A percentile compares a stretch with the other conserved stretches of the same genome.
These are phyloP conservation scores for Paragorgia papillata DNA, from an alignment of 92 coral and sea anemone genomes.

Conservation along the genomic window DNA sequence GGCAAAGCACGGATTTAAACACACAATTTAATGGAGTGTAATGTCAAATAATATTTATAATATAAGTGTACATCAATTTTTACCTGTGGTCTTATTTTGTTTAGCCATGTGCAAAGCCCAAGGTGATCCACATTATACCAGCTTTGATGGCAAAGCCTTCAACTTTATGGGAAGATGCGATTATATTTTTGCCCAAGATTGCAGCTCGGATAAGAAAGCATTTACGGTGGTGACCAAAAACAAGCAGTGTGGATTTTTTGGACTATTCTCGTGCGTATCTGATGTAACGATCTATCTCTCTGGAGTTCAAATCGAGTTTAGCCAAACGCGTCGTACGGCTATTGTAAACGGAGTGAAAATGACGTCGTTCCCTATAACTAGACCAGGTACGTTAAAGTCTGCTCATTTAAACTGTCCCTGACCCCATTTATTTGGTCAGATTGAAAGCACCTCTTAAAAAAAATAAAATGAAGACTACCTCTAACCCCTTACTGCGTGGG, in stretches of 20 bases:
- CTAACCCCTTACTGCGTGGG: too few relatives aligned
- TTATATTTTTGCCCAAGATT: conserved; percentile 5
- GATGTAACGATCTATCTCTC: neutral
- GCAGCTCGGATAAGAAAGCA: neutral
- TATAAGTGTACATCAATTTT: too few relatives aligned
- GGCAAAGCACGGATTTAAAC: too few relatives aligned
- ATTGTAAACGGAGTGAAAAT: neutral
- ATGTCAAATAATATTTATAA: too few relatives aligned
- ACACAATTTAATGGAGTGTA: too few relatives aligned
- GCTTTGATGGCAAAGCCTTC: conserved; percentile 5
- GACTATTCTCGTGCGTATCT: conserved; percentile 7
- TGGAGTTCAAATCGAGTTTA: conserved; percentile 1
- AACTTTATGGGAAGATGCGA: conserved; percentile 22
- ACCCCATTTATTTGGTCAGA: neutral
- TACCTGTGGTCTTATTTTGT: too few relatives aligned
- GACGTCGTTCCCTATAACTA: neutral
- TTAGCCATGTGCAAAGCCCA: conserved; percentile 15
- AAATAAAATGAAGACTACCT: too few relatives aligned
- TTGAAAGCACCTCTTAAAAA: neutral
- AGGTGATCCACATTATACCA: conserved; percentile 27
- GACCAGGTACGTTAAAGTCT: conserved; percentile 6
- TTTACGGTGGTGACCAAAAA: conserved; percentile 12
- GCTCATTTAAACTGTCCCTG: neutral
- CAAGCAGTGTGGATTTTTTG: neutral
- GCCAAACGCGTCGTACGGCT: neutral